phyloP scores from a whole-genome alignment of 1,140 invertebrate genomes.

The Pogonus chalceus region DNA sequence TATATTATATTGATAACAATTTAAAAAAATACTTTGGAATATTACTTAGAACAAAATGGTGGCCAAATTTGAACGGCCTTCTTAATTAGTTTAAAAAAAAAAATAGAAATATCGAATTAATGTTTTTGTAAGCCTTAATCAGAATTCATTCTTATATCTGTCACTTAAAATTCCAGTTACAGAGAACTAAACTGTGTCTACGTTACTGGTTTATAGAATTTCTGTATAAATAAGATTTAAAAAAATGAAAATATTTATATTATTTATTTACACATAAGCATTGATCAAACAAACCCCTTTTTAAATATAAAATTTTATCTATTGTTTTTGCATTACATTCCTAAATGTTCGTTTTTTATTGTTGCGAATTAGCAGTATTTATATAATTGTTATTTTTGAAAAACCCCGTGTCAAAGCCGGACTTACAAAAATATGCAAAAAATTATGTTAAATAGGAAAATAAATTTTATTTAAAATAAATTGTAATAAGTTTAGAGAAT shows the following conservation, averaged over 20 bases:
- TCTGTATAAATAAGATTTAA: neutral
- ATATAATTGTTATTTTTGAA: too few relatives aligned
- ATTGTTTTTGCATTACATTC: neutral
- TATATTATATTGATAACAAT: neutral
- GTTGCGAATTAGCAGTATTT: neutral
- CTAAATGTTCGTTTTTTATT: neutral
- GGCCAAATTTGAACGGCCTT: neutral
- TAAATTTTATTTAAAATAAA: too few relatives aligned
- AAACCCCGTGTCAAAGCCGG: too few relatives aligned
- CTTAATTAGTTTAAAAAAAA: neutral
- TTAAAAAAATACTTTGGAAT: neutral
- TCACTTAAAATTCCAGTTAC: neutral
- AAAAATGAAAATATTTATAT: neutral
- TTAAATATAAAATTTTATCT: neutral
- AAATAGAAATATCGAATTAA: neutral
- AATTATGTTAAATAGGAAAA: too few relatives aligned
- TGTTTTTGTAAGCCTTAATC: neutral
- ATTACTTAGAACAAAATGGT: neutral
- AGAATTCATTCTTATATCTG: neutral
- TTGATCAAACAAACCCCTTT: neutral
- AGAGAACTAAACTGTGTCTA: neutral
- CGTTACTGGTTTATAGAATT: neutral
- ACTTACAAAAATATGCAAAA: too few relatives aligned
- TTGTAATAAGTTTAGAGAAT: too few relatives aligned
- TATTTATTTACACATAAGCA: neutral